These are phyloP conservation scores for Oryzias javanicus DNA, from an alignment of 2,113 vertebrate genomes.

Conservation along the genomic window DNA sequence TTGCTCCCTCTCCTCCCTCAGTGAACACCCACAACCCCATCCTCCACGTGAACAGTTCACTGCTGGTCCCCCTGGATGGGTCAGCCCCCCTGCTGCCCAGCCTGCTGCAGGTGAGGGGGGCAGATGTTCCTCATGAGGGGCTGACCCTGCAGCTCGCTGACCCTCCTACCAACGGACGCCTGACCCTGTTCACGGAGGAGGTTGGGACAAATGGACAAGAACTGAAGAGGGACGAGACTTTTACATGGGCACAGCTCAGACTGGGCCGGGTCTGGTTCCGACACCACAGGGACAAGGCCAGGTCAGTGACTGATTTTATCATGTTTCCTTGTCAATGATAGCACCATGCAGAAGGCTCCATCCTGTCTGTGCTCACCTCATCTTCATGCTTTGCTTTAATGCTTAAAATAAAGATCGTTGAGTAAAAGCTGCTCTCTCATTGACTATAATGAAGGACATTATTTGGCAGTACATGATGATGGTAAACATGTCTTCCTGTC, in stretches of 20 bases:
- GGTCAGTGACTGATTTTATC: conserved; percentile 69
- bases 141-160: conserved; percentile 76
- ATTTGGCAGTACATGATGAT: too few species aligned
- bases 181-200: conserved; percentile 56
- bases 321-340: too few species aligned
- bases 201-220: conserved; percentile 22
- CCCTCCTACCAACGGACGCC: conserved; percentile 79
- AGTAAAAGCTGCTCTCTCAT: too few species aligned
- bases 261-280: conserved; percentile 77
- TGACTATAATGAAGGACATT: too few species aligned
- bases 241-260: conserved; percentile 79
- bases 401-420: too few species aligned
- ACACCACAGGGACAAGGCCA: conserved; percentile 80
- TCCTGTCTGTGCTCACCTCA: too few species aligned
- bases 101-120: conserved; percentile 72
- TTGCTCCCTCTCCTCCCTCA: conserved; percentile 34
- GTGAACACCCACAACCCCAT: conserved; percentile 65
- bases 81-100: conserved; percentile 67
- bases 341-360: too few species aligned
- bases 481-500: too few species aligned
- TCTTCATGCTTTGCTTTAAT: too few species aligned
- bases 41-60: conserved; percentile 75
- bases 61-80: conserved; percentile 81
- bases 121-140: conserved; percentile 47
- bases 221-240: conserved; percentile 73